A percentile compares a stretch with the other conserved stretches of the same genome.
phyloP scores from a whole-genome alignment of 2,113 vertebrate genomes.

The Mormyrus iriodes region DNA sequence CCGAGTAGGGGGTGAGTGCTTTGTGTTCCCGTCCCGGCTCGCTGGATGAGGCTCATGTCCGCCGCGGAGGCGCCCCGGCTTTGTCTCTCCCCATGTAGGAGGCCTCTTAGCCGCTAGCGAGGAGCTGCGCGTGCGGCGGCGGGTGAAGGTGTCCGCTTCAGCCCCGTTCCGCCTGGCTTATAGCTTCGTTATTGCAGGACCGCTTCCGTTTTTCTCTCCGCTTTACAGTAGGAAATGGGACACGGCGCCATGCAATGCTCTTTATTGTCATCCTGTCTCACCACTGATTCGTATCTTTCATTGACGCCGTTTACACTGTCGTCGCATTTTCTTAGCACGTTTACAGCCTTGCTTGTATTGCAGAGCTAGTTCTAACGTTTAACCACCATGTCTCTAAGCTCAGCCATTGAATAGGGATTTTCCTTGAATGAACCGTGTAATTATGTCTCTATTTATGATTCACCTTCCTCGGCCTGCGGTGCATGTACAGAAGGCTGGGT shows the following conservation, averaged over 20 bases:
- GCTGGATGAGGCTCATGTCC: background rate
- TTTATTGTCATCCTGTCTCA: background rate
- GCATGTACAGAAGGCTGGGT: background rate
- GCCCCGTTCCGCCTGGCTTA: background rate
- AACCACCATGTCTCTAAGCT: background rate
- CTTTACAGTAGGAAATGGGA: background rate
- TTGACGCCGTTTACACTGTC: background rate
- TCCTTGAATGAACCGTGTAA: background rate
- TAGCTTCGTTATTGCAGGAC: too few relatives aligned
- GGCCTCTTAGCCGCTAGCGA: background rate
- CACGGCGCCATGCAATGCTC: background rate
- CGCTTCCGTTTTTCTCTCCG: too few relatives aligned
- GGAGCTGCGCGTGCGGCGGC: background rate
- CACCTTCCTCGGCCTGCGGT: background rate
- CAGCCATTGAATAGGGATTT: background rate
- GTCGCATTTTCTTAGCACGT: background rate
- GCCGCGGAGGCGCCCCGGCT: background rate
- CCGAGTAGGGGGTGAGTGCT: conserved; percentile 18
- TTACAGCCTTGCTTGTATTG: background rate
- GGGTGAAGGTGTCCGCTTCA: background rate
- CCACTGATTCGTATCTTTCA: background rate
- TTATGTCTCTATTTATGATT: background rate
- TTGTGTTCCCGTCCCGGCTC: background rate
- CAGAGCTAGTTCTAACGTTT: background rate
- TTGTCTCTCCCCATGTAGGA: background rate